Conservation (phyloP, 1,140 invertebrate species). For the Tetragnatha versicolor region DNA sequence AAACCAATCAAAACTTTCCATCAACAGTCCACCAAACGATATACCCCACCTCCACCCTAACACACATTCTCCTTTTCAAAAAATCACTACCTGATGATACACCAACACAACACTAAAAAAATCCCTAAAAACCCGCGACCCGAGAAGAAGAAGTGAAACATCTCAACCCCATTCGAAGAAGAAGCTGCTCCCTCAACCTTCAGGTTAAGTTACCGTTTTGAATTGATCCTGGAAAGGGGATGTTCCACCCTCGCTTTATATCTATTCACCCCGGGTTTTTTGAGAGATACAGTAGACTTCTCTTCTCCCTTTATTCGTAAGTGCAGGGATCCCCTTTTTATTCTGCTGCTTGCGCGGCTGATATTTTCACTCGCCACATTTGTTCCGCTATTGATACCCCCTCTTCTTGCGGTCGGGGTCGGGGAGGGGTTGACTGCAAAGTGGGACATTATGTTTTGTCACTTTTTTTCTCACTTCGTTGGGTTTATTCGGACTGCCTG, state of each 20-base stretch:
- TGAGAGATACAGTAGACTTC: slow-evolving; percentile 38
- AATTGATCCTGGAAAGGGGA: slow-evolving; percentile 39
- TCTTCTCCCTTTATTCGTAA: slow-evolving; percentile 10
- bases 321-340: slow-evolving; percentile 5
- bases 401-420: background rate
- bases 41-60: too few species aligned
- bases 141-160: background rate
- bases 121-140: background rate
- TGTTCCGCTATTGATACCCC: slow-evolving; percentile 50
- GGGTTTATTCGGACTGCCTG: too few species aligned
- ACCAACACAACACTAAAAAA: too few species aligned
- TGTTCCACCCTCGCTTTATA: background rate
- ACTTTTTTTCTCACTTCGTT: too few species aligned
- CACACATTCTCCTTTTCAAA: background rate
- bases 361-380: slow-evolving; percentile 53
- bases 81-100: background rate
- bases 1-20: too few species aligned
- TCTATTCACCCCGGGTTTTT: slow-evolving; percentile 37
- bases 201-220: slow-evolving; percentile 46
- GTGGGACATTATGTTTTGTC: too few species aligned
- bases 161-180: background rate
- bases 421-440: slow-evolving; percentile 20
- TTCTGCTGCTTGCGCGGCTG: background rate
- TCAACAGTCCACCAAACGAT: too few species aligned
- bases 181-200: slow-evolving; percentile 10